Evolutionary conservation across 2,888 invertebrate genomes (phyloP), one percentile per base, ranked within the genome.

Genomic region (Nebria salina): DNA sequence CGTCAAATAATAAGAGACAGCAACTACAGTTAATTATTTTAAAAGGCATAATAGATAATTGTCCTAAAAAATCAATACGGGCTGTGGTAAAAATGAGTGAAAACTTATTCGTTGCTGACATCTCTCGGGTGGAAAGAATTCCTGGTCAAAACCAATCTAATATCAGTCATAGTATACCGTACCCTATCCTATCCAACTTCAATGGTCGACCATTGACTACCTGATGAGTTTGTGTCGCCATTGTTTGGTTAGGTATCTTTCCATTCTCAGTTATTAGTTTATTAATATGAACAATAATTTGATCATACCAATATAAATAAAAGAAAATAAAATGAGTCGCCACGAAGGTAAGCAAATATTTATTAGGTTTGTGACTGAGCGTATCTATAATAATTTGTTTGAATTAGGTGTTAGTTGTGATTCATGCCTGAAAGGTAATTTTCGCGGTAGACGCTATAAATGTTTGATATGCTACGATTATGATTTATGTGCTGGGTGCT

Each of bases 381-480:
- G 90, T 90, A 88, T 82, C n/a, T 43, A 77, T 7, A 82, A 13
- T 66, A 20, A 73, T 83, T 79, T 68, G 82, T 70, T 83, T 87
- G 34, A 34, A 34, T 85, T 89, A 97, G 99, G 98, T 92, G 98
- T 99, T 89, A 98, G 98, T 93, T 99, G 99, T 94, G 99, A 99
- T 94, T 97, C 97, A 88, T 99, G 99, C 93, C 93, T 97, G 90
- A 97, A 97, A 92, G 96, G 96, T 89, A 98, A 98, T 91, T 99
- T 99, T 90, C 93, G 96, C 90, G 98, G 98, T 87, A 95, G 97
- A 89, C 94, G 99, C 87, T 99, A 98, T 91, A 99, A 99, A 93
- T 99, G 99, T 92, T 93, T 99, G 89, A 95, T 98, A 87, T 99
- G 99, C 91, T 98, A 97, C 90, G 99, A 99, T 92, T 99, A 98